phyloP scores from a whole-genome alignment of 2,888 invertebrate species.

The Drosophila nr. perissopoda region DNA sequence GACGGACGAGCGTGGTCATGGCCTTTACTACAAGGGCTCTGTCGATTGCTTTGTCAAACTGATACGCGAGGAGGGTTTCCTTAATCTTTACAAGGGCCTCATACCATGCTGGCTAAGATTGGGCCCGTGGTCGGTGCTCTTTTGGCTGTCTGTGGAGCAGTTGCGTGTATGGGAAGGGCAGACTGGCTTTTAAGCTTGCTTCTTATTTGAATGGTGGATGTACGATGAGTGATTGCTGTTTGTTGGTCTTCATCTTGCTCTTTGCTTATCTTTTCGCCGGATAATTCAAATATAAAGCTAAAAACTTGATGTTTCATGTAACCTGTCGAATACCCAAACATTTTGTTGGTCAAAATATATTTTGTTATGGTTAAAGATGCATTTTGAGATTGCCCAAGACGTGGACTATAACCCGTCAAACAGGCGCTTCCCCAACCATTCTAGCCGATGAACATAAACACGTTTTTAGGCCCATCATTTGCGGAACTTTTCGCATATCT shows the following conservation, averaged over 20 bases:
- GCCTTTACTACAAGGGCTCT: conserved; percentile 91
- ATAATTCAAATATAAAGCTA: neutral
- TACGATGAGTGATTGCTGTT: neutral
- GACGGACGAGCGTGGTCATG: conserved; percentile 85
- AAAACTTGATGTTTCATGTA: neutral
- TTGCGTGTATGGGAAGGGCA: conserved; percentile 88
- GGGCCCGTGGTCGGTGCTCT: conserved; percentile 96
- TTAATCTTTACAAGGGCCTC: conserved; percentile 95
- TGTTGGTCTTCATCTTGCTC: too few relatives aligned
- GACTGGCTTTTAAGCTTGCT: conserved; percentile 55
- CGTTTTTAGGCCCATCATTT: conserved; percentile 17
- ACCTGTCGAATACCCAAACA: neutral
- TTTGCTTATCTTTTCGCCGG: neutral
- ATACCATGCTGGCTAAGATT: conserved; percentile 95
- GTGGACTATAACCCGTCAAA: neutral
- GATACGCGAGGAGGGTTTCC: conserved; percentile 91
- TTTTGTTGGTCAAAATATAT: neutral
- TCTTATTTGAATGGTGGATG: neutral
- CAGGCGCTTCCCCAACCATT: neutral
- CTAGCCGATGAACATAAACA: conserved; percentile 3
- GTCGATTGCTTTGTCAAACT: conserved; percentile 93
- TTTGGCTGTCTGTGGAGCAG: conserved; percentile 96
- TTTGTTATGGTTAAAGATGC: conserved; percentile 10
- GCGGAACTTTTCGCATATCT: conserved; percentile 33
- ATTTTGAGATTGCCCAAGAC: conserved; percentile 7